Conservation (phyloP, 2,113 vertebrate genomes). For the Oxyruncus cristatus region DNA sequence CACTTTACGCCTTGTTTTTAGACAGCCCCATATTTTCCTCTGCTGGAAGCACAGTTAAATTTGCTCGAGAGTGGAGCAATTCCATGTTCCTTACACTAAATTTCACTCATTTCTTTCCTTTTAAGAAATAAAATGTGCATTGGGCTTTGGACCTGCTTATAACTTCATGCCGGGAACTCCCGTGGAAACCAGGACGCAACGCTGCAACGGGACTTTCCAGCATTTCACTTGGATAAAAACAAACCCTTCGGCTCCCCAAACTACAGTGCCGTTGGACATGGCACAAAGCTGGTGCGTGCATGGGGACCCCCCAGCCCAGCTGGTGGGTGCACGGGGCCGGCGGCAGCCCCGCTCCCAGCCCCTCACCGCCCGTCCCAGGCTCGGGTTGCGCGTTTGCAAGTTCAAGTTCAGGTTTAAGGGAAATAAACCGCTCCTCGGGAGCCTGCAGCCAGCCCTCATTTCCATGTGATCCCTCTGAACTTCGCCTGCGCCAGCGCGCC, state of each 20-base stretch:
- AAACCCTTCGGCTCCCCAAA: not conserved
- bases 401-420: constrained; percentile 79
- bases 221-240: not conserved
- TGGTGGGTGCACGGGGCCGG: not conserved
- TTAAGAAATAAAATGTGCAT: not conserved
- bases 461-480: constrained; percentile 75
- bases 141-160: not conserved
- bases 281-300: not conserved
- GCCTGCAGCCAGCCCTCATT: constrained; percentile 73
- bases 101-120: not conserved
- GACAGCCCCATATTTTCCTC: not conserved
- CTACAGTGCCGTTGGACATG: rapidly evolving
- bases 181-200: not conserved
- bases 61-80: not conserved
- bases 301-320: not conserved
- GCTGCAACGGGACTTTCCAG: not conserved
- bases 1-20: not conserved
- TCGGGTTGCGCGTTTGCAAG: constrained; percentile 51
- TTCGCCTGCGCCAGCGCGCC: constrained; percentile 55
- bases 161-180: not conserved
- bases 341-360: not conserved
- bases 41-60: not conserved
- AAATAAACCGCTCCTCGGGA: constrained; percentile 70
- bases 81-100: not conserved
- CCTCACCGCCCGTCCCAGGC: not conserved